Base-by-base conservation (phyloP, 2,113 vertebrate species). In the Nematolebias whitei region DNA sequence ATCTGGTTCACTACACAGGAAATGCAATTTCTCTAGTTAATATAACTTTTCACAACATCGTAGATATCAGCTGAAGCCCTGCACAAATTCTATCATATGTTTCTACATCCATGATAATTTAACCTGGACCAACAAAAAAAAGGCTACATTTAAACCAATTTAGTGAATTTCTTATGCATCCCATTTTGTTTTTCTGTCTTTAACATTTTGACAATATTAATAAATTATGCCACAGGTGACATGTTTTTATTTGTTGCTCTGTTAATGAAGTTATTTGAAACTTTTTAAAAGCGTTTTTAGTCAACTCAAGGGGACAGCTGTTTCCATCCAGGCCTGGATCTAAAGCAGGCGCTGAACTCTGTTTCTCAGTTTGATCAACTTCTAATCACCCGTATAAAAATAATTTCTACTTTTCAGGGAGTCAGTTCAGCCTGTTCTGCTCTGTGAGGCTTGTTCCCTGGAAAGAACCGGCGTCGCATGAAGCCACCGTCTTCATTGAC, bases 401-500 rank as follows among this genome's bases (percentile, higher is more conserved):
- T 43, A 49, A 29, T 50, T 22, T 18, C 43, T 26, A 26, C 16
- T 26, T 58, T 43, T 50, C 12, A 24, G 12, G 40, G 23, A 55
- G 48, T 13, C 44, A 18, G 47, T 22, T 48, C 11, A 14, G 32
- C 48, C 44, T 29, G 14, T 48, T 49, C 38, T 44, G 51, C 55
- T 66, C 57, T 51, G 45, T 12, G 11, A 57, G 13, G 60, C 12
- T 12, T 26, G 23, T 40, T 32, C 26, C 22, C 22, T 20, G 45
- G 52, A 59, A 48, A 39, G 20, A 54, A 45, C 18, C 43, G 7
- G 12, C 10, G 56, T 8, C 16, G 20, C 44, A 35, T 43, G 23
- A 61, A 48, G 53, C 59, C 29, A 45, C 64, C 32, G 26, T 26
- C 48, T 48, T 52, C 41, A 40, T 51, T 39, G 47, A 55, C 47